A percentile compares a stretch with the other conserved stretches of the same genome.
phyloP scores from a whole-genome alignment of 2,888 invertebrate species.

The Torymus auratus region DNA sequence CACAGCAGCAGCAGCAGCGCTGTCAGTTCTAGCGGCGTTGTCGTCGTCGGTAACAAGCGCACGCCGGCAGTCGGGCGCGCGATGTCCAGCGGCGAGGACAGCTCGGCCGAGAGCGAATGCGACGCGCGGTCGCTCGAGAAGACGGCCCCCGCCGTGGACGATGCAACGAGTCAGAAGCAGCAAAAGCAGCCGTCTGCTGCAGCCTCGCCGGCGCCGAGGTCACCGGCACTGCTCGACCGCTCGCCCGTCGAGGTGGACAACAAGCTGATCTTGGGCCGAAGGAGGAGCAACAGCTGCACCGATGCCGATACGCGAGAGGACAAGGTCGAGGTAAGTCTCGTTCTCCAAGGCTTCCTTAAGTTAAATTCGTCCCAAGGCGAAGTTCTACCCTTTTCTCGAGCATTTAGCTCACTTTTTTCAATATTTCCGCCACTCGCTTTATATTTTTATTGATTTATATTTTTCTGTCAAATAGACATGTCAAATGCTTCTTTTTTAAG shows the following conservation, averaged over 20 bases:
- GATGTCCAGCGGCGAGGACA: conserved; percentile 73
- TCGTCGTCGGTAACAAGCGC: background rate
- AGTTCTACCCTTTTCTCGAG: no score
- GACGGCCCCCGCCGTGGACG: background rate
- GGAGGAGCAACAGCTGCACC: conserved; percentile 31
- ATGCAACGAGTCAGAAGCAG: background rate
- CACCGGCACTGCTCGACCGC: no score
- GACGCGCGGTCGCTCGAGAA: conserved; percentile 21
- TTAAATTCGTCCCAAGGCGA: no score
- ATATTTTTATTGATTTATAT: no score
- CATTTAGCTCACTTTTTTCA: no score
- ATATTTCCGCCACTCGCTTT: no score
- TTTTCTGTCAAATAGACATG: no score
- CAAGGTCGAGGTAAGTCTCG: conserved; percentile 45
- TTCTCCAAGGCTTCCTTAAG: no score
- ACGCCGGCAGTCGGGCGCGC: conserved; percentile 67
- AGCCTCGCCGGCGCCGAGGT: no score
- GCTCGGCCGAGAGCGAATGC: conserved; percentile 66
- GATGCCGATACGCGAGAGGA: conserved; percentile 15
- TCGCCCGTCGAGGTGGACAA: conserved; percentile 2
- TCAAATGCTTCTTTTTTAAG: no score
- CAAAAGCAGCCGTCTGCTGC: no score
- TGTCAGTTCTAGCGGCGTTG: conserved; percentile 31
- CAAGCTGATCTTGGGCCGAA: conserved; percentile 1
- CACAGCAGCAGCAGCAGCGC: conserved; percentile 21